phyloP scores from a whole-genome alignment of 64 coral and sea anemone species.

The Exaiptasia diaphana region DNA sequence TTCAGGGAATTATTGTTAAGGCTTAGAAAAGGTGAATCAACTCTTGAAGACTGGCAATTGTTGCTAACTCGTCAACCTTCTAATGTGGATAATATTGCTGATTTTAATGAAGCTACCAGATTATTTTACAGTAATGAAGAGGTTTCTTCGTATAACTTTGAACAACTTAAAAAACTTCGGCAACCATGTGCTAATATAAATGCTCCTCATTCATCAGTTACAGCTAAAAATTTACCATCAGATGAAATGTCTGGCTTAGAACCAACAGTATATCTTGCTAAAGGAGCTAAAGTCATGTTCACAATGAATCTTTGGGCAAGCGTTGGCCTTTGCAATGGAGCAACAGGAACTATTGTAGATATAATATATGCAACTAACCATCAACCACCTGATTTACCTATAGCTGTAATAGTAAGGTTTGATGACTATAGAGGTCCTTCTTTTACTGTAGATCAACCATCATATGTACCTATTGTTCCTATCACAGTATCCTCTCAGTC shows the following conservation, averaged over 20 bases:
- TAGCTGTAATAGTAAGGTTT: constrained; percentile 54
- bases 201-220: constrained; percentile 23
- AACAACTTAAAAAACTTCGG: constrained; percentile 21
- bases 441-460: too few species aligned
- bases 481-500: not conserved
- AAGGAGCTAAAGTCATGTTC: constrained; percentile 59
- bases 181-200: constrained; percentile 53
- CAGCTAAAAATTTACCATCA: constrained; percentile 29
- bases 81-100: constrained; percentile 19
- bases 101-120: constrained; percentile 25
- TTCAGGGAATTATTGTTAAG: constrained; percentile 44
- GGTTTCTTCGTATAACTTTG: constrained; percentile 24
- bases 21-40: constrained; percentile 37
- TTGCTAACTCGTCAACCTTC: constrained; percentile 20
- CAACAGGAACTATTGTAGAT: constrained; percentile 68
- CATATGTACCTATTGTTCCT: constrained; percentile 7
- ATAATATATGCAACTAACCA: constrained; percentile 59
- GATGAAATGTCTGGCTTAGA: constrained; percentile 52
- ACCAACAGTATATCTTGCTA: constrained; percentile 38
- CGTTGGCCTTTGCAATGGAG: constrained; percentile 67
- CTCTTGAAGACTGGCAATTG: constrained; percentile 26
- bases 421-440: too few species aligned
- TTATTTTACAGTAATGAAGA: constrained; percentile 25
- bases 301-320: constrained; percentile 54
- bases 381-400: constrained; percentile 42